Evolutionary conservation across 2,797 vertebrate genomes (phyloP), one percentile per base, ranked within the genome.

Genomic region (Melanotaenia trifasciata): DNA sequence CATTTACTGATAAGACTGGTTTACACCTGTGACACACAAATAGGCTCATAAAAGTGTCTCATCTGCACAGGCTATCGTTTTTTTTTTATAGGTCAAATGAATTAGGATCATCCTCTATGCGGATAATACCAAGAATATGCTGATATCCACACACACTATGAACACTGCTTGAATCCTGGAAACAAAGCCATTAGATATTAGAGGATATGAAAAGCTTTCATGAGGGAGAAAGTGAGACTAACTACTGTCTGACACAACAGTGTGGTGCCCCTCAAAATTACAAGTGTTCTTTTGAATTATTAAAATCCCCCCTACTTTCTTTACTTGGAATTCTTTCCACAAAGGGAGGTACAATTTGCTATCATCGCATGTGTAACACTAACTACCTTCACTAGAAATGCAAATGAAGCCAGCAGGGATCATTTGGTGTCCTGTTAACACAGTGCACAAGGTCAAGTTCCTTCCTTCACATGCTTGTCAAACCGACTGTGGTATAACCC

Each of bases 41-140:
- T 72, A 32, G 69, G 47, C 71, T 86, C 81, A 65, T 54, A 72
- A 54, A 81, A 84, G 57, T 66, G 60, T 80, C 58, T 83, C 32
- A 45, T 73, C 69, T 13, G 36, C 74, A 45, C 67, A 75, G 72
- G 70, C 84, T 70, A 64, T 84, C 38, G 32, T 6, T 32, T 32
- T 80, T 77, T 84, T 84, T 85, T 89, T 89, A 68, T 90, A 82
- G 87, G 87, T 90, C 84, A 90, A 47, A 81, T 10, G 82, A 92
- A 82, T 91, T 78, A 79, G 76, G 86, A 90, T 89, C 85, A 88
- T 81, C 81, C 80, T 79, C 77, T 74, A 64, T 78, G 73, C 24
- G 40, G 73, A 85, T 87, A 84, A 90, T 88, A 79, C 76, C 14
- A 76, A 89, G 81, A 90, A 88, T 88, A 88, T 80, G 77, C 69